A percentile compares a stretch with the other conserved stretches of the same genome.
Conservation (phyloP, 92 coral and sea anemone species). For the Phenganax subtilis region DNA sequence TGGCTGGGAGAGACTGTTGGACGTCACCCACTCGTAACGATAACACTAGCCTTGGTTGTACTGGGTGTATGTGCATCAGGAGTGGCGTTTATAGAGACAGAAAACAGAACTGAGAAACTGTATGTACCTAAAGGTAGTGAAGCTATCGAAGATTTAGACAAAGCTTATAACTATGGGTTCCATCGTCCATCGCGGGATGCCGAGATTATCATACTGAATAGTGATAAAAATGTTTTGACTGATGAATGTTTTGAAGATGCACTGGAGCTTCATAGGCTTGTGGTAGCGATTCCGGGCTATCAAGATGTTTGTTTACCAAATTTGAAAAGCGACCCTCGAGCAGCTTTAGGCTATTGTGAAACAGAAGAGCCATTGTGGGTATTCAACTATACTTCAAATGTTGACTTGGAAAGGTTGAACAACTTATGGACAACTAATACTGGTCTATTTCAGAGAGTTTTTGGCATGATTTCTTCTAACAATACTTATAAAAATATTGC, state of each 20-base stretch:
- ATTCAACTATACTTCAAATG: conserved; percentile 11
- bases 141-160: conserved; percentile 58
- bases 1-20: neutral
- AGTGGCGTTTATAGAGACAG: conserved; percentile 61
- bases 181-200: conserved; percentile 38
- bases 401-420: conserved; percentile 3
- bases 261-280: conserved; percentile 34
- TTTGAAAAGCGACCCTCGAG: neutral
- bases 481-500: conserved; percentile 5
- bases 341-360: neutral
- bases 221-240: conserved; percentile 34
- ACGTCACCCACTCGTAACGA: conserved; percentile 1
- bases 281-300: conserved; percentile 8
- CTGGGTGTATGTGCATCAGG: conserved; percentile 66
- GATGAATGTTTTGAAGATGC: conserved; percentile 54
- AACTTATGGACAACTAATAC: neutral
- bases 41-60: neutral
- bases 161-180: conserved; percentile 44
- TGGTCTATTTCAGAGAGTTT: neutral
- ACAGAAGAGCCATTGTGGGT: conserved; percentile 14
- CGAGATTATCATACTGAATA: conserved; percentile 44
- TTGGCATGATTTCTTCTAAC: conserved; percentile 13
- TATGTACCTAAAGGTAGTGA: conserved; percentile 81
- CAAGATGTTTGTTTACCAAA: conserved; percentile 43
- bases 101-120: conserved; percentile 71